Evolutionary conservation across 2,888 invertebrate species (phyloP).

Genomic region (Trachelus stipa): DNA sequence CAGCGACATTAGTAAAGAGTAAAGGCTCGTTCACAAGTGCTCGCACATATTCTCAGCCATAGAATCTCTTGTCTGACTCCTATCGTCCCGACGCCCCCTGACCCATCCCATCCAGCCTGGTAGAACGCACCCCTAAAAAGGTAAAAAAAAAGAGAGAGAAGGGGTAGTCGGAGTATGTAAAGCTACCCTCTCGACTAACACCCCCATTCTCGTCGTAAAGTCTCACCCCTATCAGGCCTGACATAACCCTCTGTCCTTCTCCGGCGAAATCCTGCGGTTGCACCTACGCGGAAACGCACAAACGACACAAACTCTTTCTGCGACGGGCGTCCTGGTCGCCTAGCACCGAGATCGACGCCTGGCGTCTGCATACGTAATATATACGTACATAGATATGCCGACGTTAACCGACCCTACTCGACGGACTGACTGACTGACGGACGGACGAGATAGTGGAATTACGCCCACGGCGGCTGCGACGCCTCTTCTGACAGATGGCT

Average conservation of each 20-base stretch:
- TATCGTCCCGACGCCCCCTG: neutral
- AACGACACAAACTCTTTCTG: neutral
- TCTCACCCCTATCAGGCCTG: neutral
- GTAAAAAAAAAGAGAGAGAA: neutral
- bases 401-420: constrained; percentile 10
- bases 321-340: neutral
- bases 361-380: neutral
- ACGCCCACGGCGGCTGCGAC: constrained; percentile 42
- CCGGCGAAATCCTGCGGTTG: neutral
- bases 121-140: neutral
- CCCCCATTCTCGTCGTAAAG: neutral
- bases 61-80: neutral
- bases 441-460: constrained; percentile 52
- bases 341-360: neutral
- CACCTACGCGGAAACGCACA: neutral
- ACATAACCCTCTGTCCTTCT: neutral
- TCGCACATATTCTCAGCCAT: neutral
- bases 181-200: neutral
- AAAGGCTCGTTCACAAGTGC: neutral
- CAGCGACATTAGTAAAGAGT: neutral
- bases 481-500: constrained; percentile 24
- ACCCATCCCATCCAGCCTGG: neutral
- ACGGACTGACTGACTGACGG: constrained; percentile 28
- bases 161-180: neutral
- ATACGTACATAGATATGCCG: neutral